Evolutionary conservation across 2,888 invertebrate genomes (phyloP), one percentile per base, ranked within the genome.

Genomic region (Hololepta plana): DNA sequence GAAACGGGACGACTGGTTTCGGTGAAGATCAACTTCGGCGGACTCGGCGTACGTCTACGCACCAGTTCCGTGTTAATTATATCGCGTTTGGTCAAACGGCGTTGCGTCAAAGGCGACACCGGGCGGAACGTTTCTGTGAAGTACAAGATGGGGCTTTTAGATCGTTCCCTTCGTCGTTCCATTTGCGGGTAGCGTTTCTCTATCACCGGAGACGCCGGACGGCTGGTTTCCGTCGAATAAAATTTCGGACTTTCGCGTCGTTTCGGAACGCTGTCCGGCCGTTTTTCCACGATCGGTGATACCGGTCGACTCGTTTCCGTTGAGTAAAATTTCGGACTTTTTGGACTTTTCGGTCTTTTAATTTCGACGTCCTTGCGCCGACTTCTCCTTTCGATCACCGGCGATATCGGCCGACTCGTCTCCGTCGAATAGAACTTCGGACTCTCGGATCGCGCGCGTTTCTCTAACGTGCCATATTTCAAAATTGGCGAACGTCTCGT

Each of bases 201-300:
- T 1, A 44, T 30, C 3, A 41, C 31, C 2, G 49, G 47, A 5
- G 49, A 48, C 17, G 44, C 35, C 4, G 42, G 40, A 3, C 42
- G 33, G 9, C 33, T 36, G 4, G 38, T 39, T 35, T 38, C 38
- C 7, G 31, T 32, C 28, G 38, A 38, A 17, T 32, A 29, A 6
- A 37, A 22, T n/a, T 12, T 35, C 4, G 29, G 29, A 29, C 27
- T 15, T 20, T 9, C 26, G 29, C 4, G 22, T 30, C 4, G 19
- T 15, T 11, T 17, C 6, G 7, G n/a, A 6, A 4, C 14, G 26
- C 7, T 26, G 15, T 2, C 21, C 6, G 15, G 24, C 20, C 15
- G 26, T 15, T 15, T 26, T 15, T 4, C 12, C 6, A 36, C 8
- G 7, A 31, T 23, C 3, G 38, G 38, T 5, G 36, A 36, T n/a